These are phyloP conservation scores for Eupleurogrammus muticus DNA, from an alignment of 2,797 vertebrate species.

Conservation along the genomic window DNA sequence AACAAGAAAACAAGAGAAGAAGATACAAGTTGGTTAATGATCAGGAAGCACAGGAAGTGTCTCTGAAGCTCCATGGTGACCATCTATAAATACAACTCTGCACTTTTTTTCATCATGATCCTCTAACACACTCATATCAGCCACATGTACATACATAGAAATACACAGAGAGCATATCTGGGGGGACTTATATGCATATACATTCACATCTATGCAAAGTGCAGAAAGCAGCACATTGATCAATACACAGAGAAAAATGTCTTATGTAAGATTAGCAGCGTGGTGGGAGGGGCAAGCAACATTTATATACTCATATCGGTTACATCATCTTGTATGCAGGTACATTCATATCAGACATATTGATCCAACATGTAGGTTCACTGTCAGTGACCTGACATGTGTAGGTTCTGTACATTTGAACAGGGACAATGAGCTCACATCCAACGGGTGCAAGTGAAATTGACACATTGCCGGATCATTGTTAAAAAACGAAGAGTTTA, in stretches of 20 bases:
- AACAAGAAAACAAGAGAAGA: constrained; percentile 23
- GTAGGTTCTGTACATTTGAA: constrained; percentile 23
- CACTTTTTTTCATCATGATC: constrained; percentile 35
- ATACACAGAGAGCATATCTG: constrained; percentile 46
- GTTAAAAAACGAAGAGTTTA: neutral
- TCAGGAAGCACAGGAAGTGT: constrained; percentile 62
- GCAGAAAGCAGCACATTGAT: constrained; percentile 67
- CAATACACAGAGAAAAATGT: constrained; percentile 57
- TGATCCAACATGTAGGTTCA: constrained; percentile 49
- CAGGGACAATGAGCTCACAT: constrained; percentile 18
- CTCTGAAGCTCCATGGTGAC: constrained; percentile 70
- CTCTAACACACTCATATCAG: constrained; percentile 57
- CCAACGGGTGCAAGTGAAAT: constrained; percentile 22
- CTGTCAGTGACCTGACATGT: constrained; percentile 43
- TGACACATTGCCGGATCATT: constrained; percentile 8
- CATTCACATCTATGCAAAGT: constrained; percentile 67
- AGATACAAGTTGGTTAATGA: constrained; percentile 42
- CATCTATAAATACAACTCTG: constrained; percentile 66
- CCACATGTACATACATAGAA: constrained; percentile 68
- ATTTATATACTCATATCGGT: constrained; percentile 45
- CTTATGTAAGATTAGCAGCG: constrained; percentile 62
- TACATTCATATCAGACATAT: constrained; percentile 50
- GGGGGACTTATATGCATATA: constrained; percentile 17
- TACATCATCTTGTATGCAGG: constrained; percentile 50
- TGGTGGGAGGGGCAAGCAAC: constrained; percentile 45